Percentiles rank a stretch among this genome's conserved stretches.
phyloP scores from a whole-genome alignment of 35 echinoderm and acorn worm species.

The Holothuria glaberrima region DNA sequence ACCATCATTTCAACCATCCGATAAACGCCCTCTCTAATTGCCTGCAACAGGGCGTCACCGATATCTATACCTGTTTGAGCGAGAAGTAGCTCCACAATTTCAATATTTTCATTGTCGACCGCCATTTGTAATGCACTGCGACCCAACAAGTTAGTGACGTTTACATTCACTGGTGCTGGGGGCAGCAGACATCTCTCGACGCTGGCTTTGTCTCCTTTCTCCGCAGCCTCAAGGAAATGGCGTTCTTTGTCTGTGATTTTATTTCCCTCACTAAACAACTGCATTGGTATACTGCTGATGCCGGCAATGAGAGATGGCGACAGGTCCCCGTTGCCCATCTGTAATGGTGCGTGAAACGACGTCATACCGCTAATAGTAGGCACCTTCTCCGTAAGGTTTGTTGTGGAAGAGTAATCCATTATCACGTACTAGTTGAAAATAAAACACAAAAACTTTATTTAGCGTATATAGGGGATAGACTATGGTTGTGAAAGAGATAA shows the following conservation, averaged over 20 bases:
- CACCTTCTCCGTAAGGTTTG: background rate
- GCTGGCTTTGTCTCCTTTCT: slow-evolving; percentile 94
- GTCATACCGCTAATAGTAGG: slow-evolving; percentile 43
- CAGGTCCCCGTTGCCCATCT: slow-evolving; percentile 36
- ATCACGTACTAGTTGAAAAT: too few relatives aligned
- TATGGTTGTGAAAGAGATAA: too few relatives aligned
- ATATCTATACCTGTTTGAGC: slow-evolving; percentile 86
- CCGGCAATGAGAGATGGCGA: slow-evolving; percentile 79
- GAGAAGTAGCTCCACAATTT: slow-evolving; percentile 94
- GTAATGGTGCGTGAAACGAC: background rate
- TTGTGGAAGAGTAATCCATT: background rate
- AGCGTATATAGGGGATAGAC: too few relatives aligned
- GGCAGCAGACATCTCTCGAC: slow-evolving; percentile 78
- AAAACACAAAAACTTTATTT: too few relatives aligned
- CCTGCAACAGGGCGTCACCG: slow-evolving; percentile 92
- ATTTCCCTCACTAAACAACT: slow-evolving; percentile 96
- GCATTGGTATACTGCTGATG: slow-evolving; percentile 85
- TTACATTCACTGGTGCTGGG: slow-evolving; percentile 84
- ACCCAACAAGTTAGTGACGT: slow-evolving; percentile 92
- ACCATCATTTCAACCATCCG: slow-evolving; percentile 99
- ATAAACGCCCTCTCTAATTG: slow-evolving; percentile 95
- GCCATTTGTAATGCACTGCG: slow-evolving; percentile 97
- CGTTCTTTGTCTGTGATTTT: slow-evolving; percentile 84
- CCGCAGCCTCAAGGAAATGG: slow-evolving; percentile 90
- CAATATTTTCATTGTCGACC: slow-evolving; percentile 98